These are phyloP conservation scores for Mimas tiliae DNA, from an alignment of 2,888 invertebrate species.

Conservation along the genomic window DNA sequence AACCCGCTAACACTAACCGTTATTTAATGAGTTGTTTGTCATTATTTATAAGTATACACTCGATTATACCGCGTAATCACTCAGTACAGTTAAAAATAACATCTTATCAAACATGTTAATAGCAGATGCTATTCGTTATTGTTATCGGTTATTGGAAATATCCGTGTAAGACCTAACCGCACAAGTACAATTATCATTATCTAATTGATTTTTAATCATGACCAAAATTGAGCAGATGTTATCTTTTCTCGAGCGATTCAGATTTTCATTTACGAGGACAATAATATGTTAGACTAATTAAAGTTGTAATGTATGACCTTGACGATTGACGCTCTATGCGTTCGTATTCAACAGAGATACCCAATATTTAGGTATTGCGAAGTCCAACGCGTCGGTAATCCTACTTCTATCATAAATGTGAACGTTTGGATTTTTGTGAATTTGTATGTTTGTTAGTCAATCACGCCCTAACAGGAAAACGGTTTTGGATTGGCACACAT, in stretches of 20 bases:
- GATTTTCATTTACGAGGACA: neutral
- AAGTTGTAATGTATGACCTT: too few species aligned
- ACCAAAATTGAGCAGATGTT: neutral
- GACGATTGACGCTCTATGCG: too few species aligned
- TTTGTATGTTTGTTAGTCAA: too few species aligned
- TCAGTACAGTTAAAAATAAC: slow-evolving; percentile 21
- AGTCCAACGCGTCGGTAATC: too few species aligned
- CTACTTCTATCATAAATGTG: too few species aligned
- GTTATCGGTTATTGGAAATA: slow-evolving; percentile 16
- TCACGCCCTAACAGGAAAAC: too few species aligned
- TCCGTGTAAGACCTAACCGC: slow-evolving; percentile 25
- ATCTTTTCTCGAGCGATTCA: neutral
- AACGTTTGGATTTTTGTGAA: too few species aligned
- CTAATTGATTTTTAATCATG: slow-evolving; percentile 23
- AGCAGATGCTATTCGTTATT: slow-evolving; percentile 19
- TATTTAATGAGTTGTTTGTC: slow-evolving; percentile 15
- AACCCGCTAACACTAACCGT: slow-evolving; percentile 8
- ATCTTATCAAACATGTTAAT: slow-evolving; percentile 16
- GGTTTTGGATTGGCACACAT: too few species aligned
- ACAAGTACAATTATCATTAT: slow-evolving; percentile 11
- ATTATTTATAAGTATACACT: slow-evolving; percentile 16
- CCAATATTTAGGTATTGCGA: too few species aligned
- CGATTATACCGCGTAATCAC: neutral
- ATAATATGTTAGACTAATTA: neutral
- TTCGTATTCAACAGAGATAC: too few species aligned